phyloP scores from a whole-genome alignment of 2,888 invertebrate genomes.

The Dasypolia templi region DNA sequence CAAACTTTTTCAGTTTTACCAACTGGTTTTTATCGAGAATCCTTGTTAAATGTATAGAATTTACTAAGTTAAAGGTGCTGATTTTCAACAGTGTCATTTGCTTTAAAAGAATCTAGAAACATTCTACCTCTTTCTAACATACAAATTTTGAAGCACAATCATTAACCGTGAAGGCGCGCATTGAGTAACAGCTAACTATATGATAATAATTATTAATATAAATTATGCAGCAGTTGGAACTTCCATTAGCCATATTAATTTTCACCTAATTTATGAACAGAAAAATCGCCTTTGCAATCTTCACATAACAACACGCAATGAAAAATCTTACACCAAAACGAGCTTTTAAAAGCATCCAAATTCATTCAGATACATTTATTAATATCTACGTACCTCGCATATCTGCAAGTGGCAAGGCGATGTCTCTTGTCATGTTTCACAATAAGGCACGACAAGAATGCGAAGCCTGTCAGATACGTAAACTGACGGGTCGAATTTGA shows the following conservation, averaged over 20 bases:
- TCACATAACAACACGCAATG: too few relatives aligned
- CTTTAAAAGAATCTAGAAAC: too few relatives aligned
- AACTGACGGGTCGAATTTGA: slow-evolving; percentile 36
- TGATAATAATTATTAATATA: background rate
- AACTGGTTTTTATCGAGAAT: too few relatives aligned
- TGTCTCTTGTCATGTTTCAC: slow-evolving; percentile 37
- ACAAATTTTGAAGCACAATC: too few relatives aligned
- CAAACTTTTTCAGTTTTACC: too few relatives aligned
- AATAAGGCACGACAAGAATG: slow-evolving; percentile 27
- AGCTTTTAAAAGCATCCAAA: background rate
- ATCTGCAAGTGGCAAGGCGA: slow-evolving; percentile 11
- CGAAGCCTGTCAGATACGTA: slow-evolving; percentile 37
- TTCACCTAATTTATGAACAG: too few relatives aligned
- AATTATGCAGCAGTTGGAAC: background rate
- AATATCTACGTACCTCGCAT: background rate
- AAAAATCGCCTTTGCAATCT: too few relatives aligned
- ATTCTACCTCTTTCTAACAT: too few relatives aligned
- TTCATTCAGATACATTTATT: background rate
- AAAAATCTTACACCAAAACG: background rate
- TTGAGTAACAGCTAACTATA: background rate
- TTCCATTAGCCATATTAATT: background rate
- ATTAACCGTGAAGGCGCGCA: background rate
- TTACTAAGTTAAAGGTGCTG: too few relatives aligned
- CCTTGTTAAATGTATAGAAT: too few relatives aligned
- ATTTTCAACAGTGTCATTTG: too few relatives aligned